Percentiles rank a stretch among this genome's conserved stretches.
Evolutionary conservation across 2,797 vertebrate genomes (phyloP).

Genomic region (Morelia viridis): DNA sequence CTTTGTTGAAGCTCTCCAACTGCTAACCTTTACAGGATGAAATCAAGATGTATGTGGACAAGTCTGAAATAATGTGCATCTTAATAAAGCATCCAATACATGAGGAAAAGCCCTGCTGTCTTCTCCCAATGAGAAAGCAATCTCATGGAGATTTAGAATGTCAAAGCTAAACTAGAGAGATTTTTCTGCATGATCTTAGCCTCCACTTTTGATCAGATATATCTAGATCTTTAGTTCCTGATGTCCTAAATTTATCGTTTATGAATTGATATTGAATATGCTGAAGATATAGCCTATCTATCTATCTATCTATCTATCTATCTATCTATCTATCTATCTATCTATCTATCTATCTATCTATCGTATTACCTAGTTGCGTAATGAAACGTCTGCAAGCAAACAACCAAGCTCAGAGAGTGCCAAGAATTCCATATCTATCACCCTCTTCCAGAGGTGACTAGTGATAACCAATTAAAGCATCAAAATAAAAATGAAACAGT

Average conservation of each 20-base stretch:
- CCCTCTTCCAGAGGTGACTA: not conserved
- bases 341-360: no score
- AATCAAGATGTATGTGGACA: constrained; percentile 35
- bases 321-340: no score
- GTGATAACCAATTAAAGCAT: not conserved
- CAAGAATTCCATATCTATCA: not conserved
- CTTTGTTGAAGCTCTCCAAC: constrained; percentile 48
- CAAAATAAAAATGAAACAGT: not conserved
- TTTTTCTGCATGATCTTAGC: not conserved
- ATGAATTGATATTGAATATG: not conserved
- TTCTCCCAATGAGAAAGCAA: not conserved
- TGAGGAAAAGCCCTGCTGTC: not conserved
- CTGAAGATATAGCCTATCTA: not conserved
- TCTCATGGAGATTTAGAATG: not conserved
- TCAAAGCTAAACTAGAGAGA: not conserved
- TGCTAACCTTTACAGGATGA: constrained; percentile 59
- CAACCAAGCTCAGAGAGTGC: not conserved
- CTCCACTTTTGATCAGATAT: not conserved
- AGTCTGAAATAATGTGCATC: constrained; percentile 26
- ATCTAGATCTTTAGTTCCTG: not conserved
- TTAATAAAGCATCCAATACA: constrained; percentile 2
- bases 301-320: no score
- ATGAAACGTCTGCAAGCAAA: not conserved
- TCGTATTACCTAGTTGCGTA: not conserved
- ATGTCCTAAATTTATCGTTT: not conserved